These are phyloP conservation scores for Ostrea denselamellosa DNA, from an alignment of 1,140 invertebrate genomes.

Conservation along the genomic window DNA sequence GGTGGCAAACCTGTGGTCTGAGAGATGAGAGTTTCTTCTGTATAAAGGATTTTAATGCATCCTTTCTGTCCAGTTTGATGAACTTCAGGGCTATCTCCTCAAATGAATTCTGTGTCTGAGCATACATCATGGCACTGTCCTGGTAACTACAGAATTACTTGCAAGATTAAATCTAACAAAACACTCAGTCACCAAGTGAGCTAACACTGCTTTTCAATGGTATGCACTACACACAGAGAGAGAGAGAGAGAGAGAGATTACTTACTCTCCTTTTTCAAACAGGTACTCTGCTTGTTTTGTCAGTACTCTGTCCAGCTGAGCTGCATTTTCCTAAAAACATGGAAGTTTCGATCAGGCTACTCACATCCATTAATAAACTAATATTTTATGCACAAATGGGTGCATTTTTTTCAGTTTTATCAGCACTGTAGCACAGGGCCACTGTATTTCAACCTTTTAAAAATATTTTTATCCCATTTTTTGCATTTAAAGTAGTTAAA, in stretches of 20 bases:
- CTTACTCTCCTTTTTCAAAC: conserved; percentile 88
- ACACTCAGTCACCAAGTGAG: not conserved
- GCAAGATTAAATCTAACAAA: not conserved
- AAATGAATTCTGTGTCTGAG: conserved; percentile 93
- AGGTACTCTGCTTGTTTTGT: conserved; percentile 93
- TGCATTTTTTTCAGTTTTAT: no score
- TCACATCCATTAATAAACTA: no score
- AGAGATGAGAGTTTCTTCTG: conserved; percentile 81
- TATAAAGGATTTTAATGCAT: conserved; percentile 92
- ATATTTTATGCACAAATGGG: no score
- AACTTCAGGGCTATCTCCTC: conserved; percentile 97
- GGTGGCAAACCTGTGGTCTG: conserved; percentile 66
- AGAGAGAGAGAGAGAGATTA: not conserved
- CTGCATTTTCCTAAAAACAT: conserved; percentile 76
- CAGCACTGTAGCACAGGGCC: no score
- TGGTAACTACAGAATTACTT: conserved; percentile 82
- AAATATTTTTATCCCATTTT: no score
- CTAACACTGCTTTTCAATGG: no score
- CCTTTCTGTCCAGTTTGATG: conserved; percentile 88
- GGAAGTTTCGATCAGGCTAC: no score
- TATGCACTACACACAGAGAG: not conserved
- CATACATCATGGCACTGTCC: conserved; percentile 91
- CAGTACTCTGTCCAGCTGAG: conserved; percentile 88
- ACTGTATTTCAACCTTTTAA: no score
- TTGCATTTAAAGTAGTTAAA: no score